Evolutionary conservation across 1,140 invertebrate species (phyloP).

Genomic region (Frieseomelitta varia): DNA sequence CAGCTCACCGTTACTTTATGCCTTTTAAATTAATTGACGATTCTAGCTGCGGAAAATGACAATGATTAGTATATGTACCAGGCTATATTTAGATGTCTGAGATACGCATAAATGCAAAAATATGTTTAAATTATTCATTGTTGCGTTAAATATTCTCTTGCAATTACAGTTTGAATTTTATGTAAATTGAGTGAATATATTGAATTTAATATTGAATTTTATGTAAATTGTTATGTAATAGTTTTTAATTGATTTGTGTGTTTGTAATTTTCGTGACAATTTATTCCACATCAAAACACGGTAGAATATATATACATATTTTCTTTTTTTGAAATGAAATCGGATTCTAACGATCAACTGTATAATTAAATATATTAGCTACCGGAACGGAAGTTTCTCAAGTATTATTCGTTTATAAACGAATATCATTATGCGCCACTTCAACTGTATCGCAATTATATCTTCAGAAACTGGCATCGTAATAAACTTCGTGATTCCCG

Average conservation of each 20-base stretch:
- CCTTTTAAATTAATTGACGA: conserved; percentile 13
- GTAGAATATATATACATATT: not conserved
- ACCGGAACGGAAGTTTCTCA: not conserved
- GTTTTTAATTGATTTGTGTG: not conserved
- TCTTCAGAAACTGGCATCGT: not conserved
- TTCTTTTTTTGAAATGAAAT: not conserved
- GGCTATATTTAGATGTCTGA: not conserved
- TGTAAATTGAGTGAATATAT: too few species aligned
- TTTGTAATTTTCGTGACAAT: not conserved
- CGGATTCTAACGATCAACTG: not conserved
- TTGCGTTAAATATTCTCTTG: too few species aligned
- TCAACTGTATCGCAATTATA: conserved; percentile 5
- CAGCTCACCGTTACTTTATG: conserved; percentile 37
- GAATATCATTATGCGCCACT: not conserved
- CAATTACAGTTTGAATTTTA: too few species aligned
- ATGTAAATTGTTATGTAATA: too few species aligned
- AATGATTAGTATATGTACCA: not conserved
- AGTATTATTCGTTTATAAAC: not conserved
- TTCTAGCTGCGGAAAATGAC: not conserved
- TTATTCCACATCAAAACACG: not conserved
- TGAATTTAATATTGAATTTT: too few species aligned
- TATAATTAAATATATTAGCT: not conserved
- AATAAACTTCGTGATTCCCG: not conserved
- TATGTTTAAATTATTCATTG: not conserved
- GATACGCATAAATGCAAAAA: not conserved